These are phyloP conservation scores for Onthophagus sagittarius DNA, from an alignment of 2,888 invertebrate species.

Conservation along the genomic window DNA sequence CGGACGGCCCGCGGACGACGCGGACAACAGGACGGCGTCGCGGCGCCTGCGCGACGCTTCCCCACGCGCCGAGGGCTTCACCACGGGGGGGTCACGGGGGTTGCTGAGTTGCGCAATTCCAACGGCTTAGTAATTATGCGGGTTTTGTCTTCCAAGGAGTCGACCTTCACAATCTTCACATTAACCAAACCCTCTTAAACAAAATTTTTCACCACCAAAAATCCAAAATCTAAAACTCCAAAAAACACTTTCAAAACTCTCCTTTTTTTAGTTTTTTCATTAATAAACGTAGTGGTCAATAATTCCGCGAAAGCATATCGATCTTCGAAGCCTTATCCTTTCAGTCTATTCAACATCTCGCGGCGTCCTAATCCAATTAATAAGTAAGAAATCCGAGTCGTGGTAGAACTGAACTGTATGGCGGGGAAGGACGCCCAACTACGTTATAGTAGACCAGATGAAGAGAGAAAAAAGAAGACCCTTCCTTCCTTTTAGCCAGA, in stretches of 20 bases:
- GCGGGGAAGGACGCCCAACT: not conserved
- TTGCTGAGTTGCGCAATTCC: slow-evolving; percentile 44
- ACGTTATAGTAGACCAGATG: not conserved
- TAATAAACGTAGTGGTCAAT: not conserved
- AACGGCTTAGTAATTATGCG: slow-evolving; percentile 42
- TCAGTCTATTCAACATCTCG: slow-evolving; percentile 2
- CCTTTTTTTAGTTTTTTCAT: too few relatives aligned
- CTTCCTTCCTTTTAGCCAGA: not conserved
- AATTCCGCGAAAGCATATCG: slow-evolving; percentile 7
- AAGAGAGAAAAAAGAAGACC: not conserved
- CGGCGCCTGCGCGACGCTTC: slow-evolving; percentile 32
- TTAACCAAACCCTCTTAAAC: not conserved
- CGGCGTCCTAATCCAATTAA: slow-evolving; percentile 15
- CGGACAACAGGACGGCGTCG: slow-evolving; percentile 40
- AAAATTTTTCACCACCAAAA: too few relatives aligned
- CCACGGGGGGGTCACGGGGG: slow-evolving; percentile 26
- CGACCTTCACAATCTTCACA: slow-evolving; percentile 49
- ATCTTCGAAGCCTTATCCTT: not conserved
- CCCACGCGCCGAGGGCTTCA: slow-evolving; percentile 30
- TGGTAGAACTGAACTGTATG: not conserved
- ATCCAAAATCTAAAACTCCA: too few relatives aligned
- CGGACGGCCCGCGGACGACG: slow-evolving; percentile 43
- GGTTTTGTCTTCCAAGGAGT: slow-evolving; percentile 46
- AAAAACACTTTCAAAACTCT: too few relatives aligned
- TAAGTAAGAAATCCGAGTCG: slow-evolving; percentile 14